Base-by-base conservation (phyloP, 2,797 vertebrate genomes). In the Rhabdomys pumilio region DNA sequence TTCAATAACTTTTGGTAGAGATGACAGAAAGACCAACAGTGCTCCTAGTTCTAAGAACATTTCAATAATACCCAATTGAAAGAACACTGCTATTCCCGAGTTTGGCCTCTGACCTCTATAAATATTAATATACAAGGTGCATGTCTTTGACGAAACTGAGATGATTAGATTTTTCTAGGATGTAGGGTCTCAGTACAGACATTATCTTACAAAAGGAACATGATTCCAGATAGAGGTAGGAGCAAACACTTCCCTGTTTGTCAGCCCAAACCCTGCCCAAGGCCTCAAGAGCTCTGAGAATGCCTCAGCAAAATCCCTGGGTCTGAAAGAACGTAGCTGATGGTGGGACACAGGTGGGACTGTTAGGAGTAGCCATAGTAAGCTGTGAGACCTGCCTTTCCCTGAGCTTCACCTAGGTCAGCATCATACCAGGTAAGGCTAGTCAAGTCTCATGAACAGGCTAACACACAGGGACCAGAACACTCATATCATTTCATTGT, bases 381-480 rank as follows among this genome's bases (percentile, higher is more conserved):
- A 50, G 8, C 61, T 47, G 8, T 11, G 34, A 77, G 50, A 31
- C 17, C 63, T 44, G 8, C 10, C 14, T 11, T 57, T 34, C 47
- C 59, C 61, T 76, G 31, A 50, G 79, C 14, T 55, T 6, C n/a
- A 15, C 38, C 24, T 38, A 55, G 19, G 15, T 55, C 84, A 65
- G 84, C 57, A 61, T 91, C 34, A 31, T n/a, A 98, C 73, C 97
- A 7, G 97, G 93, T 10, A 97, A 98, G 92, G 98, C 63, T 96
- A 96, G 15, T 91, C 79, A 92, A 92, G 93, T 98, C 88, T 96
- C 15, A 96, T 97, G 69, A 98, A 47, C 38, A 98, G 97, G 55
- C 89, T 98, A 92, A 98, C 97, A 80, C 90, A 10, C n/a, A 97
- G 98, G 26, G 97, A 47, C 61, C 41, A 0, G 26, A 22, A 85